Conservation (phyloP, 2,888 invertebrate species). For the Schrankia costaestrigalis region DNA sequence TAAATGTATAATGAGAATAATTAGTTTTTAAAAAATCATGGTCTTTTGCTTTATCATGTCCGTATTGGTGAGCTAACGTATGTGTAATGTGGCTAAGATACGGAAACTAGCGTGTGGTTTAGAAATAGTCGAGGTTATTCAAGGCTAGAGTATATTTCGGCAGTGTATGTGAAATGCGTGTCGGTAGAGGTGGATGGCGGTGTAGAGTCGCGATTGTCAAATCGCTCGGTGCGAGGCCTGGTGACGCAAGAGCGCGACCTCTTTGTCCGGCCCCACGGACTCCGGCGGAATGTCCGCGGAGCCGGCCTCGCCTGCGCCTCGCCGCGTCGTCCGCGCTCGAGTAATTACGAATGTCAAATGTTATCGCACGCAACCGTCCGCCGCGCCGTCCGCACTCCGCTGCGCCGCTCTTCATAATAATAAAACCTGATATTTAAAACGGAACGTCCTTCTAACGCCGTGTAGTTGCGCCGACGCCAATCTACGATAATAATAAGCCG, state of each 20-base stretch:
- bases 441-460: slow-evolving; percentile 82
- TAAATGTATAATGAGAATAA: slow-evolving; percentile 13
- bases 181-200: slow-evolving; percentile 24
- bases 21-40: no score
- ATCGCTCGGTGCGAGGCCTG: slow-evolving; percentile 38
- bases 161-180: slow-evolving; percentile 56
- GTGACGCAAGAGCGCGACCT: slow-evolving; percentile 76
- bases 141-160: slow-evolving; percentile 65
- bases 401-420: slow-evolving; percentile 81
- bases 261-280: slow-evolving; percentile 72
- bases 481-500: slow-evolving; percentile 81
- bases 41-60: no score
- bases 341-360: slow-evolving; percentile 81
- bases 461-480: slow-evolving; percentile 82
- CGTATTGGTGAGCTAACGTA: slow-evolving; percentile 25
- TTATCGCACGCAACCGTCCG: slow-evolving; percentile 80
- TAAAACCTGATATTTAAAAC: slow-evolving; percentile 82
- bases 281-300: slow-evolving; percentile 60
- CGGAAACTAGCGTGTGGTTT: slow-evolving; percentile 48
- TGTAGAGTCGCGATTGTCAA: slow-evolving; percentile 37
- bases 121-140: slow-evolving; percentile 58
- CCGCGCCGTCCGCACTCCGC: slow-evolving; percentile 78
- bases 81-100: slow-evolving; percentile 34
- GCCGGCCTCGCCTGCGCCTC: slow-evolving; percentile 55
- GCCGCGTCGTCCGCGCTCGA: slow-evolving; percentile 65